These are phyloP conservation scores for Gonocerus acuteangulatus DNA, from an alignment of 2,888 invertebrate species.

Conservation along the genomic window DNA sequence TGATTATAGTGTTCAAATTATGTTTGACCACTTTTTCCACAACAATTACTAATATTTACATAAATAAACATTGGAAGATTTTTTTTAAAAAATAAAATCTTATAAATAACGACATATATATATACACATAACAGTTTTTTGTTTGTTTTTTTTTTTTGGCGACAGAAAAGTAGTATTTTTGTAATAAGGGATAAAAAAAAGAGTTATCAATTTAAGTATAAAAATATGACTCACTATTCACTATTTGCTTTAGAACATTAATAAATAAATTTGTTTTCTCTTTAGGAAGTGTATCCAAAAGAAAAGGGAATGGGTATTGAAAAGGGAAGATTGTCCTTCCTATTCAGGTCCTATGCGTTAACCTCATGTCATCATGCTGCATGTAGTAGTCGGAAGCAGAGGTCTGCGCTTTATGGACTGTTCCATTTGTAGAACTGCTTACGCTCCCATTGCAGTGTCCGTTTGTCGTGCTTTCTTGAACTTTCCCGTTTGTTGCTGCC, in stretches of 20 bases:
- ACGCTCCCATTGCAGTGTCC: constrained; percentile 18
- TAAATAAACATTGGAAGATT: constrained; percentile 17
- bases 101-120: constrained; percentile 18
- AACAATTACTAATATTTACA: constrained; percentile 10
- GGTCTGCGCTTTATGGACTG: constrained; percentile 1
- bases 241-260: constrained; percentile 2
- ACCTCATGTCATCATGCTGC: constrained; percentile 19
- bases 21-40: constrained; percentile 7
- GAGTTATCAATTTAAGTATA: constrained; percentile 10
- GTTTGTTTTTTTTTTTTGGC: background rate
- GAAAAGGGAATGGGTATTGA: background rate
- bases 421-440: constrained; percentile 3
- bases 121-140: constrained; percentile 11
- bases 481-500: background rate
- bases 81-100: constrained; percentile 13
- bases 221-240: constrained; percentile 18
- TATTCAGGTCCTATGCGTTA: constrained; percentile 15
- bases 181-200: constrained; percentile 10
- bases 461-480: background rate
- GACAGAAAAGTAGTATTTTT: background rate
- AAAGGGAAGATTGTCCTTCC: background rate
- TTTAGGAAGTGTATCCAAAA: constrained; percentile 4
- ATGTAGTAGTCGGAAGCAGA: constrained; percentile 1
- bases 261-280: constrained; percentile 7
- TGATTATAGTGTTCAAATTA: constrained; percentile 21